Base-by-base conservation (phyloP, 2,888 invertebrate species). In the Amphipyra tragopoginis region DNA sequence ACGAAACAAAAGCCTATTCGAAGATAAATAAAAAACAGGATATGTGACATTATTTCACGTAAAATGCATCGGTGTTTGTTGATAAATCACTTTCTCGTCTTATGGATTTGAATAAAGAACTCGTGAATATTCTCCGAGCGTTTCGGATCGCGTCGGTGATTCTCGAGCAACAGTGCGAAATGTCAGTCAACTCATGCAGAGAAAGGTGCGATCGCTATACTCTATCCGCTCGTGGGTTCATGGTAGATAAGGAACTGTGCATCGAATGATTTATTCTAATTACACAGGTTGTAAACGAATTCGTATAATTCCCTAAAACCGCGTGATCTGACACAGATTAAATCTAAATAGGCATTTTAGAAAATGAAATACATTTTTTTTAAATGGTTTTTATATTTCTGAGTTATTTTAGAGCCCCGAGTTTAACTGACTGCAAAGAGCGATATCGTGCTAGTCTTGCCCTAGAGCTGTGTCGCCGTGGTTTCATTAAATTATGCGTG, bases 21-120 rank as follows among this genome's bases (percentile, higher is more conserved):
- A 71, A 75, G 66, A 71, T 75, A 74, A 71, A 79, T 75, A 79
- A 77, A 79, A 77, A 77, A 68, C 77, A 79, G 80, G 75, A 71
- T 77, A 75, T 67, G 60, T 57, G 54, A 75, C 68, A 77, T 77
- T 68, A 77, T 65, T 69, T 66, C 66, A 69, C 69, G 72, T 67
- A 72, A 77, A 73, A 54, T 72, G 68, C 80, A 68, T 64, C 47
- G 52, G 34, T 48, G 53, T 74, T 51, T 67, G 67, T 74, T 69
- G 62, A 75, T 86, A 84, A 83, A 86, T 87, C 85, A 89, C 90
- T 91, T 90, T 91, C 90, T 84, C 89, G 83, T 79, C 74, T 81
- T 77, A 74, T 64, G 49, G 76, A 90, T 90, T 90, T 89, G 77
- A 90, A 91, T 90, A 88, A 89, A 85, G 80, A 71, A 60, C 82